These are phyloP conservation scores for Cyphomyrus plagiostoma DNA, from an alignment of 2,113 vertebrate species.

Conservation along the genomic window DNA sequence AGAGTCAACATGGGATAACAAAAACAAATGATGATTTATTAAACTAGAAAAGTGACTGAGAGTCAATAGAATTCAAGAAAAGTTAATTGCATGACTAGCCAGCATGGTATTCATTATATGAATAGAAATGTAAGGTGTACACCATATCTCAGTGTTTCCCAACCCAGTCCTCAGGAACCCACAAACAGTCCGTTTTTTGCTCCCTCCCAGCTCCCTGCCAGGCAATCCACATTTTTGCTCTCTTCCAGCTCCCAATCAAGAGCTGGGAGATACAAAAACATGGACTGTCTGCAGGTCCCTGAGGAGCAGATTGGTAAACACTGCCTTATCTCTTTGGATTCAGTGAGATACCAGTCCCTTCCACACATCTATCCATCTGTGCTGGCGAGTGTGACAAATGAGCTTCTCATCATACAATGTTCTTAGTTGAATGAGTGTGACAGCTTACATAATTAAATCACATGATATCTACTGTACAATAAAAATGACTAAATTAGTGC, in stretches of 20 bases:
- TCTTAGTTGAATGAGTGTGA: background rate
- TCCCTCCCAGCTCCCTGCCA: background rate
- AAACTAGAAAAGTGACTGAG: background rate
- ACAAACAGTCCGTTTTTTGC: too few relatives aligned
- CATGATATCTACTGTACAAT: background rate
- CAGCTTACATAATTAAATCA: background rate
- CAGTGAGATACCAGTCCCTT: too few relatives aligned
- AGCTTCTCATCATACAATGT: background rate
- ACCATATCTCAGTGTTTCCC: background rate
- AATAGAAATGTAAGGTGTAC: background rate
- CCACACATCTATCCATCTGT: background rate
- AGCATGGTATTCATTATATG: background rate
- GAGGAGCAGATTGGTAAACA: background rate
- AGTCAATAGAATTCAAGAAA: background rate
- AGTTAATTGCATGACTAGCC: background rate
- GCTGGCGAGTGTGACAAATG: background rate
- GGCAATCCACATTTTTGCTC: background rate
- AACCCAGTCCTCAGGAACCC: too few relatives aligned
- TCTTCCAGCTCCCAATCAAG: background rate
- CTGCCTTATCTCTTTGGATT: background rate
- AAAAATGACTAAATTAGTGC: background rate
- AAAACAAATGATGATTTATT: background rate
- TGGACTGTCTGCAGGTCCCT: background rate
- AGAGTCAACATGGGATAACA: background rate
- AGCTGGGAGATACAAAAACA: background rate